A percentile compares a stretch with the other conserved stretches of the same genome.
Conservation (phyloP, 2,113 vertebrate species). For the Siniperca chuatsi region DNA sequence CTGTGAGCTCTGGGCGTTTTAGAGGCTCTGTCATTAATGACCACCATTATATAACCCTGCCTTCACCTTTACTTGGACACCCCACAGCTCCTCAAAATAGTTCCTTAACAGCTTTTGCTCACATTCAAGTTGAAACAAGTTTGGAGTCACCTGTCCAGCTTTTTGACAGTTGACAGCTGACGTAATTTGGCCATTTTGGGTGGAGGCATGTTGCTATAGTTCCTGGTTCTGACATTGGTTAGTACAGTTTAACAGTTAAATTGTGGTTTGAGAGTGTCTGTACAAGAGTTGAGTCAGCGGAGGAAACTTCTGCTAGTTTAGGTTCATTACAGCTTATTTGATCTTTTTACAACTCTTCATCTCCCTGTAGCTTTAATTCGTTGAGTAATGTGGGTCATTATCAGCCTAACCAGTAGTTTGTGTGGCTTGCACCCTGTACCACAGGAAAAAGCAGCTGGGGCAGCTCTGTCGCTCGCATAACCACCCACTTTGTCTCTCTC, state of each 20-base stretch:
- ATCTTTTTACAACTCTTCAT: background rate
- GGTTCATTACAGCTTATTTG: background rate
- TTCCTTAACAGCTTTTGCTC: background rate
- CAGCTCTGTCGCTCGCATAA: slow-evolving; percentile 62
- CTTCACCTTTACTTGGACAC: slow-evolving; percentile 15
- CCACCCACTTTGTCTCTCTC: slow-evolving; percentile 53
- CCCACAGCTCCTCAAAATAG: slow-evolving; percentile 13
- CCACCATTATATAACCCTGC: slow-evolving; percentile 25
- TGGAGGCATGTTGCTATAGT: slow-evolving; percentile 6
- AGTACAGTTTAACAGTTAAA: slow-evolving; percentile 1
- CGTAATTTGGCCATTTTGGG: background rate
- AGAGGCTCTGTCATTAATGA: slow-evolving; percentile 30
- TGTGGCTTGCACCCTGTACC: slow-evolving; percentile 54
- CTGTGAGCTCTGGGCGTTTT: slow-evolving; percentile 15
- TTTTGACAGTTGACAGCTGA: background rate
- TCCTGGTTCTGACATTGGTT: slow-evolving; percentile 3
- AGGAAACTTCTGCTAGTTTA: background rate
- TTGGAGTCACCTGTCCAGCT: background rate
- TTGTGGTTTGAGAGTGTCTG: slow-evolving; percentile 23
- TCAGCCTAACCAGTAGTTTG: slow-evolving; percentile 23
- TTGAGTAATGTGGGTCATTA: background rate
- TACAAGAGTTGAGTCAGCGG: background rate
- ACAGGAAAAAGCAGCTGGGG: slow-evolving; percentile 80
- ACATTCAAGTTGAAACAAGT: background rate
- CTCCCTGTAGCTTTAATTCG: background rate